These are phyloP conservation scores for Hyalella azteca DNA, from an alignment of 2,888 invertebrate genomes.

Conservation along the genomic window DNA sequence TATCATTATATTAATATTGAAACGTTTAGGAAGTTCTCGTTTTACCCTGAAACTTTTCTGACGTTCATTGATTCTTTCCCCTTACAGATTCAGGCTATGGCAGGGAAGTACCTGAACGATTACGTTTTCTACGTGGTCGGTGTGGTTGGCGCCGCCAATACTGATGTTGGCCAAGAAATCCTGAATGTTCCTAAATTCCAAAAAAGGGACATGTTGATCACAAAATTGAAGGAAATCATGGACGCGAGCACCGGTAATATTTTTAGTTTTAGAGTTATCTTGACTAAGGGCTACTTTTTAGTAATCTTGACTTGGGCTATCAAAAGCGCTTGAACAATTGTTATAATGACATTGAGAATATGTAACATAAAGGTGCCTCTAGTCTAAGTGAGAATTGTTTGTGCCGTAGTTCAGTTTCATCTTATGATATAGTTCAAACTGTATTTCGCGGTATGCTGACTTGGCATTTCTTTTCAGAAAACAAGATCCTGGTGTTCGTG, in stretches of 20 bases:
- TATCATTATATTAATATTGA: too few species aligned
- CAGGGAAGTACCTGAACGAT: slow-evolving; percentile 59
- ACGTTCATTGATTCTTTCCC: neutral
- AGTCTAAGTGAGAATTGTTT: too few species aligned
- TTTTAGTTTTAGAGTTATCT: slow-evolving; percentile 29
- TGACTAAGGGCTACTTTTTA: too few species aligned
- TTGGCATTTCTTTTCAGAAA: neutral
- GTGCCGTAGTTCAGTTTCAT: too few species aligned
- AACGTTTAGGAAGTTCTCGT: too few species aligned
- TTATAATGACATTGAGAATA: too few species aligned
- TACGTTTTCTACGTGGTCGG: slow-evolving; percentile 92
- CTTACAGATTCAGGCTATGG: slow-evolving; percentile 58
- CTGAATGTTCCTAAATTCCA: slow-evolving; percentile 69
- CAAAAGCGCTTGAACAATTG: too few species aligned
- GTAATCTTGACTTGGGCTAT: too few species aligned
- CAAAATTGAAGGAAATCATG: slow-evolving; percentile 68
- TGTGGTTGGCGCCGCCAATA: slow-evolving; percentile 88
- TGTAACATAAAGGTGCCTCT: too few species aligned
- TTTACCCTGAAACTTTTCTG: too few species aligned
- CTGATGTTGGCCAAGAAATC: slow-evolving; percentile 85
- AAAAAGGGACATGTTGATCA: slow-evolving; percentile 74
- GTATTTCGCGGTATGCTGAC: too few species aligned
- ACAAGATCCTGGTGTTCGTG: slow-evolving; percentile 77
- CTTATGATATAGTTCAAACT: too few species aligned
- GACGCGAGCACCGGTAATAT: slow-evolving; percentile 68